Evolutionary conservation across 2,888 invertebrate species (phyloP), one percentile per base, ranked within the genome.

Genomic region (Parnassius orleans): DNA sequence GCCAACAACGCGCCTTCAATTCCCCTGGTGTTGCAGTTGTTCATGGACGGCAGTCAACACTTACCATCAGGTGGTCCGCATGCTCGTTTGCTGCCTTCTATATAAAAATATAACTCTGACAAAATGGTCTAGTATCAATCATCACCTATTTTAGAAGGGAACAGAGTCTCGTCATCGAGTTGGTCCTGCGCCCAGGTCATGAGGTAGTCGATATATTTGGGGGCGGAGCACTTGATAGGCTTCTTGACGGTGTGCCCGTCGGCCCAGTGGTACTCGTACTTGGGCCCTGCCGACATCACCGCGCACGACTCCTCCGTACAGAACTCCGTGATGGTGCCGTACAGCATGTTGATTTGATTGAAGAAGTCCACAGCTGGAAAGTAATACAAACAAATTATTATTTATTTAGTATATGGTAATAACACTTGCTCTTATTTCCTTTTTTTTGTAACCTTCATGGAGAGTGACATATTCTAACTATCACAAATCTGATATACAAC

Each of bases 171-270:
- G 81, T 99, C 99, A 81, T 99, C 99, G 67, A 99, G 93, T 84
- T 99, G 99, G 90, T 99, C 99, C 90, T 99, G 99, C 63, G 99
- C 99, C 98, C 99, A 99, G 24, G 99, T 98, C 98, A 99, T 98
- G 72, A 99, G 93, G 92, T 98, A 99, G 91, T 99, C 99, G 74
- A 99, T 99, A 89, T 99, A 99, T 89, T 98, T 98, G 58, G 99
- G 99, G 60, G 99, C 99, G 55, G 98, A 99, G 92, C 98, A 99
- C 92, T 99, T 99, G 77, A 99, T 99, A 52, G 99, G 99, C 84
- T 99, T 99, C 87, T 99, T 98, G 41, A 99, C 98, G 0, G 98
- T 98, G 79, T 97, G 97, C 0, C 99, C 99, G 89, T 99, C 99
- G 0, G 99, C 99, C 99, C 99, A 99, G 89, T 99, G 99, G 90